A percentile compares a stretch with the other conserved stretches of the same genome.
Evolutionary conservation across 2,888 invertebrate species (phyloP).

Genomic region (Caenorhabditis uteleia): DNA sequence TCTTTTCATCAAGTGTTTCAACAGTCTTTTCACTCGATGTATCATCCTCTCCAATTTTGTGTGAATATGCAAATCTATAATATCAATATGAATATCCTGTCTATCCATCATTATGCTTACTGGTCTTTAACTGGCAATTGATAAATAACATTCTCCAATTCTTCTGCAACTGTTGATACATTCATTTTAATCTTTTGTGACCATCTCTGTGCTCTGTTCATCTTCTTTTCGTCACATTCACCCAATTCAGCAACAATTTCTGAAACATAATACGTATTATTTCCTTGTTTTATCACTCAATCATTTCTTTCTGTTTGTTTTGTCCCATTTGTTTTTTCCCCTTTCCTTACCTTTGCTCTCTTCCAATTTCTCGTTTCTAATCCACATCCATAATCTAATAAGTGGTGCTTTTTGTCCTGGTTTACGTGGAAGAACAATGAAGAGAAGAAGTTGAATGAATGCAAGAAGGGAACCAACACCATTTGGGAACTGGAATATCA

Average conservation of each 20-base stretch:
- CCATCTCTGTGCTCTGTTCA: slow-evolving; percentile 55
- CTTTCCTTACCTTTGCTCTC: slow-evolving; percentile 48
- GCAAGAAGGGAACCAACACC: slow-evolving; percentile 81
- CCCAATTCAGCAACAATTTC: slow-evolving; percentile 48
- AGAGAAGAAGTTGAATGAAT: slow-evolving; percentile 79
- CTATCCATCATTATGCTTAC: slow-evolving; percentile 31
- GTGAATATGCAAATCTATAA: slow-evolving; percentile 57
- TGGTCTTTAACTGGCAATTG: slow-evolving; percentile 64
- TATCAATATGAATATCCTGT: not conserved
- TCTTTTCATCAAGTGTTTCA: slow-evolving; percentile 23
- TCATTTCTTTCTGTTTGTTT: slow-evolving; percentile 5
- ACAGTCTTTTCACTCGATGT: slow-evolving; percentile 49
- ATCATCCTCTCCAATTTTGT: slow-evolving; percentile 59
- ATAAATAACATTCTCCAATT: slow-evolving; percentile 65
- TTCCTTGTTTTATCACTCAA: not conserved
- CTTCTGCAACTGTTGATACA: slow-evolving; percentile 62
- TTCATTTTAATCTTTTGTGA: slow-evolving; percentile 61
- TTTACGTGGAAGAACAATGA: slow-evolving; percentile 78
- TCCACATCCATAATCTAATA: slow-evolving; percentile 53
- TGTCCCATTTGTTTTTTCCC: slow-evolving; percentile 31
- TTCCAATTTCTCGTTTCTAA: slow-evolving; percentile 35
- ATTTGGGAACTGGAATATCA: slow-evolving; percentile 79
- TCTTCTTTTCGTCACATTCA: slow-evolving; percentile 41
- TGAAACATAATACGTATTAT: slow-evolving; percentile 27
- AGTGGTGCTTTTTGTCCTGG: slow-evolving; percentile 64